Evolutionary conservation across 2,797 vertebrate genomes (phyloP).

Genomic region (Naso thynnoides): DNA sequence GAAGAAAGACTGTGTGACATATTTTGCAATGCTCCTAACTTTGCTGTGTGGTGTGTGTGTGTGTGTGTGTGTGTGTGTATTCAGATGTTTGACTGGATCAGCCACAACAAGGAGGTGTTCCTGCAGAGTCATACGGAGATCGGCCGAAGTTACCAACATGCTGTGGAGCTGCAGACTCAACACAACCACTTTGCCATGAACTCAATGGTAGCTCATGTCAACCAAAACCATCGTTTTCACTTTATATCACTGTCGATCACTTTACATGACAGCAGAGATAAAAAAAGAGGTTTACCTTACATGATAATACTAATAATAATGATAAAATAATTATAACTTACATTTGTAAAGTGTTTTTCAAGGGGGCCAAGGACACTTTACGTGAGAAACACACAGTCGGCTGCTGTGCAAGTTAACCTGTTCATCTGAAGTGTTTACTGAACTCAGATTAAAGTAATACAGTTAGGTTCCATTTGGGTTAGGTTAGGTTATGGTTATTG

Average conservation of each 20-base stretch:
- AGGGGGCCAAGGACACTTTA: no score
- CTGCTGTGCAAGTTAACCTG: background rate
- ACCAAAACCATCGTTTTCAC: background rate
- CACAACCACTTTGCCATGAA: constrained; percentile 99
- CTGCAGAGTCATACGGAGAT: constrained; percentile 98
- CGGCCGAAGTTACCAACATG: constrained; percentile 94
- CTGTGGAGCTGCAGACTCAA: constrained; percentile 96
- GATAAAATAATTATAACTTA: no score
- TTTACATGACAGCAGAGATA: background rate
- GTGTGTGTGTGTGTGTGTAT: constrained; percentile 26
- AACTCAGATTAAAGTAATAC: no score
- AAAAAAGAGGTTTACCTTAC: no score
- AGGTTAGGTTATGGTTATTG: no score
- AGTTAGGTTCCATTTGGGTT: background rate
- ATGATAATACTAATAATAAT: no score
- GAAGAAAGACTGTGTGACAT: background rate
- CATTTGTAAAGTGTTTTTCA: no score
- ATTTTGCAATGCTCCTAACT: background rate
- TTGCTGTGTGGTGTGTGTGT: constrained; percentile 2
- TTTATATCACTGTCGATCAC: background rate
- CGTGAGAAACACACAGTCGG: background rate
- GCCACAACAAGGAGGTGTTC: constrained; percentile 98
- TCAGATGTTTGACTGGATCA: constrained; percentile 99
- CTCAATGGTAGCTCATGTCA: constrained; percentile 89
- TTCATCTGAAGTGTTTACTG: background rate